Evolutionary conservation across 2,888 invertebrate genomes (phyloP).

Genomic region (Miltochrista miniata): DNA sequence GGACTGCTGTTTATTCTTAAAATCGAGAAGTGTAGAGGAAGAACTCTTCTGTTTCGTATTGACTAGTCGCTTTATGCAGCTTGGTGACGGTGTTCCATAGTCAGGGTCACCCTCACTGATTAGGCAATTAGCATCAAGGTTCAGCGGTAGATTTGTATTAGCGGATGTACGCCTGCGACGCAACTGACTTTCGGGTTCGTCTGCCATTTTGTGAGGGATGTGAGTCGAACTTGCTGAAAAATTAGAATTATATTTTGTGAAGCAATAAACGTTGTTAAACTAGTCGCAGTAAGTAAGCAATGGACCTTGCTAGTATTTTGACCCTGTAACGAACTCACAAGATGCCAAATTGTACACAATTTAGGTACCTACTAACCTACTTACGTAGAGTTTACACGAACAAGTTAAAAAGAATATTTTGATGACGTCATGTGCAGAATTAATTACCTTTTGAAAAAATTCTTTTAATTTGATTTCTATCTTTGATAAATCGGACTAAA

Average conservation of each 20-base stretch:
- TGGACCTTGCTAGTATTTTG: too few relatives aligned
- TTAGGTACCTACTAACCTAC: too few relatives aligned
- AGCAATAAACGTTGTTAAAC: too few relatives aligned
- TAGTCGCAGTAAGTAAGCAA: too few relatives aligned
- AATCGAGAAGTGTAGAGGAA: slow-evolving; percentile 65
- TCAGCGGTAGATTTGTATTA: slow-evolving; percentile 62
- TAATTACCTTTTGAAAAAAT: too few relatives aligned
- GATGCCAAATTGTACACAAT: too few relatives aligned
- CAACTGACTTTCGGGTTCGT: slow-evolving; percentile 63
- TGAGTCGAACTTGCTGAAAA: slow-evolving; percentile 9
- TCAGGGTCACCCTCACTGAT: slow-evolving; percentile 65
- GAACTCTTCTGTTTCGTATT: slow-evolving; percentile 46
- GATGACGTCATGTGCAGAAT: too few relatives aligned
- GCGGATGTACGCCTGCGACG: slow-evolving; percentile 68
- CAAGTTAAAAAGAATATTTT: too few relatives aligned
- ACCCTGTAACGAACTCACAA: too few relatives aligned
- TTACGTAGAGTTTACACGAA: too few relatives aligned
- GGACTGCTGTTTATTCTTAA: slow-evolving; percentile 77
- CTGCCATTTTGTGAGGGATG: slow-evolving; percentile 52
- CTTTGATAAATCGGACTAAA: too few relatives aligned
- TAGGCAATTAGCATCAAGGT: slow-evolving; percentile 66
- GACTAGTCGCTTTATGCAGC: slow-evolving; percentile 59
- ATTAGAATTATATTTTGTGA: background rate
- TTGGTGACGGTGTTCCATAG: slow-evolving; percentile 71
- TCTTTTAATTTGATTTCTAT: too few relatives aligned